Evolutionary conservation across 53 echinoderm and acorn worm species (phyloP).

Genomic region (Henricia sp.): DNA sequence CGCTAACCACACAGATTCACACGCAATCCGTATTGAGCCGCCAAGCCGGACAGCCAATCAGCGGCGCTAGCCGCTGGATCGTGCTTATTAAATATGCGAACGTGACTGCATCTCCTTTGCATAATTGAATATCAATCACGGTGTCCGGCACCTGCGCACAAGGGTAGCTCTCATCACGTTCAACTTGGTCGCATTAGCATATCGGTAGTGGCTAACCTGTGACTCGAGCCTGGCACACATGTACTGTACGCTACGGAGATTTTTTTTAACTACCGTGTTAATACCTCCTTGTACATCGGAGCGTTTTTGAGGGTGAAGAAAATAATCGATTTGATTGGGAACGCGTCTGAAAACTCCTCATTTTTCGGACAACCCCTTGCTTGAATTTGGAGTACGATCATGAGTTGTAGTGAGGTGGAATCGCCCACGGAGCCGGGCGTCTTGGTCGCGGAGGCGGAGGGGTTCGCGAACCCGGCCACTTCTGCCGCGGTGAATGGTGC

Average conservation of each 20-base stretch:
- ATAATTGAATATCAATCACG: conserved; percentile 76
- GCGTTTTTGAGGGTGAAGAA: conserved; percentile 20
- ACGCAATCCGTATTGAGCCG: conserved; percentile 45
- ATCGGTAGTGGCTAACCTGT: conserved; percentile 16
- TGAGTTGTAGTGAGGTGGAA: conserved; percentile 35
- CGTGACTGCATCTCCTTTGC: conserved; percentile 76
- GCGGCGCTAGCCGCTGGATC: conserved; percentile 19
- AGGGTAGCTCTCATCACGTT: conserved; percentile 82
- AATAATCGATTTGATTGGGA: background rate
- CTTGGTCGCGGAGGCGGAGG: conserved; percentile 6
- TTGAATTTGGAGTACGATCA: background rate
- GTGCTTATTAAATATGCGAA: conserved; percentile 68
- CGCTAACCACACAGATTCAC: conserved; percentile 42
- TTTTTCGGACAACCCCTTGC: background rate
- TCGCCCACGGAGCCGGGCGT: conserved; percentile 3
- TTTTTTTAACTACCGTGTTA: background rate
- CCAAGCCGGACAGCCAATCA: conserved; percentile 64
- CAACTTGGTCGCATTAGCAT: conserved; percentile 59
- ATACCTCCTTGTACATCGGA: background rate
- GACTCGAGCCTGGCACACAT: background rate
- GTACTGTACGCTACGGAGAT: background rate
- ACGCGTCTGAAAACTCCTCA: conserved; percentile 6
- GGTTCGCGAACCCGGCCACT: conserved; percentile 30
- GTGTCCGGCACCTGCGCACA: conserved; percentile 77
- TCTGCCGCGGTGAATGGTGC: conserved; percentile 36